Evolutionary conservation across 2,888 invertebrate species (phyloP).

Genomic region (Hybos culiciformis): DNA sequence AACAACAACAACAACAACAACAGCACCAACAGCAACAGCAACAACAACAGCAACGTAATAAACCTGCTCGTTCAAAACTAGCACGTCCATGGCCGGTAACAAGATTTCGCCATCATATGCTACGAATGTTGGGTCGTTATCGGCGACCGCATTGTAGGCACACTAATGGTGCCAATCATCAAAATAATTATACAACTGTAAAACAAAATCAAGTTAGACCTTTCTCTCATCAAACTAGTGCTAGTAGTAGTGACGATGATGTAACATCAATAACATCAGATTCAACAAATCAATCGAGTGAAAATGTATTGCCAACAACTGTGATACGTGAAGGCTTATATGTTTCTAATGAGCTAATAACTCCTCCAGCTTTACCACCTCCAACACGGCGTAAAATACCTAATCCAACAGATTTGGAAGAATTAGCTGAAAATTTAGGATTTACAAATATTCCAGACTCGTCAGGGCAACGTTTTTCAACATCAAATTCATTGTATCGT

Average conservation of each 20-base stretch:
- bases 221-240: constrained; percentile 13
- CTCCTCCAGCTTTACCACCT: constrained; percentile 38
- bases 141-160: constrained; percentile 30
- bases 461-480: constrained; percentile 19
- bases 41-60: constrained; percentile 6
- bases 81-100: constrained; percentile 26
- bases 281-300: constrained; percentile 16
- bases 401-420: constrained; percentile 38
- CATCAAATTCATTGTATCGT: constrained; percentile 25
- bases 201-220: constrained; percentile 36
- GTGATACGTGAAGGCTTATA: constrained; percentile 25
- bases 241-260: background rate
- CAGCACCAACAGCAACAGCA: constrained; percentile 11
- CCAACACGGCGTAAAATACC: constrained; percentile 38
- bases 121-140: constrained; percentile 33
- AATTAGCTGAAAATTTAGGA: constrained; percentile 42
- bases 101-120: constrained; percentile 28
- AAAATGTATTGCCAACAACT: constrained; percentile 31
- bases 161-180: constrained; percentile 9
- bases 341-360: constrained; percentile 19
- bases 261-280: background rate
- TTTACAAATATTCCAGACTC: constrained; percentile 32
- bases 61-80: constrained; percentile 15
- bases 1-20: constrained; percentile 15
- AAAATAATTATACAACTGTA: constrained; percentile 12